Base-by-base conservation (phyloP, 1,140 invertebrate species). In the Mesaphorura yosii region DNA sequence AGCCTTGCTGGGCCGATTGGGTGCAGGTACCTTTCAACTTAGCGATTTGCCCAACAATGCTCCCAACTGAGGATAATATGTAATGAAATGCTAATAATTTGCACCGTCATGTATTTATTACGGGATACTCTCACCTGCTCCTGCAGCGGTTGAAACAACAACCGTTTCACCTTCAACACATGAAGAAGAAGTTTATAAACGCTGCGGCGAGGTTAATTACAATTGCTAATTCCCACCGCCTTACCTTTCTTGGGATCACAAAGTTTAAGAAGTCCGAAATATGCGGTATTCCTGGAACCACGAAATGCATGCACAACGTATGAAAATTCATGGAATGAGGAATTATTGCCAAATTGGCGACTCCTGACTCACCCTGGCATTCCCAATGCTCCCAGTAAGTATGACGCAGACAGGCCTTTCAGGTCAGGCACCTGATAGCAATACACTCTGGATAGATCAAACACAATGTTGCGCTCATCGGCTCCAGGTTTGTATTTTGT, bases 11-110 rank as follows among this genome's bases (percentile, higher is more conserved):
- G n/a, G n/a, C n/a, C n/a, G n/a, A n/a, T n/a, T n/a, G n/a, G 22
- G n/a, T 37, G n/a, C n/a, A 41, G 10, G 10, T 51, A 73, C 74
- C 75, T 66, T 77, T 70, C 29, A 80, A 75, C 66, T 81, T 82
- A 2, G 76, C 81, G 46, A 85, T 81, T 70, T 85, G 82, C 14
- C 81, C 82, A 5, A 84, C 82, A 42, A 78, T 70, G 56, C 72
- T 77, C 7, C 81, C 82, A 20, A 84, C 80, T 27, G 79, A 80
- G 23, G 81, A 77, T 25, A 74, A 77, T n/a, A 78, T 77, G 26
- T 72, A 76, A 17, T 71, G 76, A 3, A 86, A 15, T 20, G 23
- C 6, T 14, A 25, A 46, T 26, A 46, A 10, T 46, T 17, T 17
- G 7, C 19, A 12, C 22, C 22, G 7, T 20, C 17, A 41, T 41